phyloP scores from a whole-genome alignment of 2,888 invertebrate species.

The Cyaniris semiargus region DNA sequence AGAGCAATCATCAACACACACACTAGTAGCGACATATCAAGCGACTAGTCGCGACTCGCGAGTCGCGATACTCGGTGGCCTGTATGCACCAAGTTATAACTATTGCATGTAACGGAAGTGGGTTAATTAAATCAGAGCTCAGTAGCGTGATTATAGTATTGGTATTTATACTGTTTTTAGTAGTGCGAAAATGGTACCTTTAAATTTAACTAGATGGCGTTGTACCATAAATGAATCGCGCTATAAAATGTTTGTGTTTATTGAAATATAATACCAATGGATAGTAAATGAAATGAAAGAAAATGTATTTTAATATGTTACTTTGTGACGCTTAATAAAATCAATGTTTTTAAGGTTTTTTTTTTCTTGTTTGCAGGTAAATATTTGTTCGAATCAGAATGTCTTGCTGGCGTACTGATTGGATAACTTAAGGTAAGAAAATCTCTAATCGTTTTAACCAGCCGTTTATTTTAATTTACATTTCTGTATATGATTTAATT shows the following conservation, averaged over 20 bases:
- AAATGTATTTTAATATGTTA: not conserved
- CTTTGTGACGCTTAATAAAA: not conserved
- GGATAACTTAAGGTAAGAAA: conserved; percentile 27
- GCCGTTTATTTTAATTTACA: not conserved
- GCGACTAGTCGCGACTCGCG: not conserved
- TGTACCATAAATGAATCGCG: not conserved
- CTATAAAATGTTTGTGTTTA: not conserved
- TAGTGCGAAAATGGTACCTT: not conserved
- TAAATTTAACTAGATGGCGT: conserved; percentile 1
- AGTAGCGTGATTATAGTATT: not conserved
- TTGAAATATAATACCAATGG: not conserved
- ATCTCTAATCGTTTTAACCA: not conserved
- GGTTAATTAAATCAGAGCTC: not conserved
- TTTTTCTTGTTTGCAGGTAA: conserved; percentile 17
- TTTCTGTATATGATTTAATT: no score
- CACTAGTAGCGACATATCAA: no score
- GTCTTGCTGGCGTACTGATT: conserved; percentile 20
- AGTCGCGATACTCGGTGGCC: not conserved
- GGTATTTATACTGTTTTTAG: not conserved
- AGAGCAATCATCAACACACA: no score
- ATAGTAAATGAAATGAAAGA: not conserved
- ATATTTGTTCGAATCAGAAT: conserved; percentile 21
- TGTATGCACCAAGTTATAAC: not conserved
- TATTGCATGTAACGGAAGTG: not conserved
- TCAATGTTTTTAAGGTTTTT: not conserved